Evolutionary conservation across 1,140 invertebrate genomes (phyloP), one percentile per base, ranked within the genome.

Genomic region (Pseudomyrmex dendroicus): DNA sequence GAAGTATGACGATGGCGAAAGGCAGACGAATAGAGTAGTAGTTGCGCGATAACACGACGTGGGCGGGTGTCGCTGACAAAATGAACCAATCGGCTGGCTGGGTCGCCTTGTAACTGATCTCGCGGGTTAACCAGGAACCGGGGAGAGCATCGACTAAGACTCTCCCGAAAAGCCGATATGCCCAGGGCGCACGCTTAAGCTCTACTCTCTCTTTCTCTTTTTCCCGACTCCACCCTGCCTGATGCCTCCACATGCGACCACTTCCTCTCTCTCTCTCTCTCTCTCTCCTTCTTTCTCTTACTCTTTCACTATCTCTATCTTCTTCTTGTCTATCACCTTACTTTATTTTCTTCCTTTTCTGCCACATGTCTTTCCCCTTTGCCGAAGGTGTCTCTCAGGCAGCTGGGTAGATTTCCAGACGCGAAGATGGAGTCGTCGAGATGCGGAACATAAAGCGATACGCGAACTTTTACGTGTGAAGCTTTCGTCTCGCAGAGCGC

Each of bases 1-100:
- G 15, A 20, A 44, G 67, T 48, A n/a, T n/a, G 44, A 73, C n/a
- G 64, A 52, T 13, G 64, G 74, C 83, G 54, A 17, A 25, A 73
- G 64, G 22, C 67, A 84, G 68, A 72, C 22, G 5, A 73, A 89
- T 85, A 84, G 89, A 86, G 86, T 86, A 86, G 86, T 86, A 82
- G 80, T 84, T 87, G 89, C 84, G 85, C 89, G 89, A 92, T 91
- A 91, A 90, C 91, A 86, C 74, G 83, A 90, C 90, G 93, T 89
- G 92, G 93, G 93, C 93, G 93, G 92, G 92, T 93, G 90, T 94
- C 93, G 89, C 89, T 94, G 92, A 93, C 92, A 93, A 93, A 93
- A 92, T 90, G 91, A 86, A 92, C 93, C 93, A 94, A 94, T 93
- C 89, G 84, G 59, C 68, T 85, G 85, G 84, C 90, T 76, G 84